Base-by-base conservation (phyloP, 2,113 vertebrate genomes). In the Rostratula benghalensis region DNA sequence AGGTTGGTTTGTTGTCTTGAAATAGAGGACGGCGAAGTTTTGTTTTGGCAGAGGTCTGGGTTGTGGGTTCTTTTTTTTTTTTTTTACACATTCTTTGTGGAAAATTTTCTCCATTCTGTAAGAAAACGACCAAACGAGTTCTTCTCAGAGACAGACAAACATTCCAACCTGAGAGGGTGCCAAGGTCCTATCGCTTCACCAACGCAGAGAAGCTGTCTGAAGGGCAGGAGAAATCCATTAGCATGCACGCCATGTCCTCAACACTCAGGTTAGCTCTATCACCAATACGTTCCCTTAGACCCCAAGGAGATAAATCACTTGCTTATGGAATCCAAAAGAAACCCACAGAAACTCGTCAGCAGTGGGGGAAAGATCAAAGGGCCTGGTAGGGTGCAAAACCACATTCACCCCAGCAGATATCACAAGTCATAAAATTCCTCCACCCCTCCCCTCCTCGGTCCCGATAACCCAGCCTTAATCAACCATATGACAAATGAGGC, bases 401-500 rank as follows among this genome's bases (percentile, higher is more conserved):
- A 83, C 78, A 84, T 77, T 70, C 83, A 87, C 4, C 83, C 87
- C 69, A 54, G 70, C 79, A 91, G 56, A 90, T 69, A 86, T 37
- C 41, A 82, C 54, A 60, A 69, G 82, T 60, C 65, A 78, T 75
- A 68, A 93, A 71, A 39, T 50, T 27, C 74, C 67, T 45, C 37
- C 3, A 28, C 7, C 24, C 22, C 23, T 25, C 67, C 41, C 37
- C 3, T 27, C 27, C 27, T 7, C 13, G 25, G 60, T 60, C 45
- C 37, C 3, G n/a, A 80, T 60, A 82, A 70, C 56, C 83, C 65
- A 45, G 69, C 75, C 65, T 95, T 92, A 67, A 92, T 92, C 93
- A 94, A 35, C 77, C 91, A 8, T 57, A 68, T 24, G 85, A 94
- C 90, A 96, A 93, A 68, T 3, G 65, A 92, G 85, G 90, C 79